A percentile compares a stretch with the other conserved stretches of the same genome.
Conservation (phyloP, 2,888 invertebrate species). For the Latrodectus elegans region DNA sequence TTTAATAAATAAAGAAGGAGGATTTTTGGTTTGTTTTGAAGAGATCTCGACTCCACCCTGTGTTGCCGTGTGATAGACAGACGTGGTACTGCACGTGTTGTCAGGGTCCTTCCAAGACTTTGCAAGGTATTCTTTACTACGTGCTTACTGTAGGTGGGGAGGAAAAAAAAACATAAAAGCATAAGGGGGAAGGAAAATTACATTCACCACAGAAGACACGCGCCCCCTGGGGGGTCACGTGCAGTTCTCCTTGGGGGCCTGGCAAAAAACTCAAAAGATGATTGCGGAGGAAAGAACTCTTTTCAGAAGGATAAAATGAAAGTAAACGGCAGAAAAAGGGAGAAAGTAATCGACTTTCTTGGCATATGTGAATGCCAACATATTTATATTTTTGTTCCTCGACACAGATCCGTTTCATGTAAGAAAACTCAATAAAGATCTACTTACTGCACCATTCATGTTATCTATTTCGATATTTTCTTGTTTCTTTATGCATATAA, state of each 20-base stretch:
- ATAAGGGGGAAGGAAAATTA: slow-evolving; percentile 24
- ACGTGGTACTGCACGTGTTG: slow-evolving; percentile 29
- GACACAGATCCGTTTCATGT: slow-evolving; percentile 7
- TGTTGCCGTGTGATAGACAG: slow-evolving; percentile 30
- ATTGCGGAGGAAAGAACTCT: slow-evolving; percentile 62
- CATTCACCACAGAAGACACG: slow-evolving; percentile 43
- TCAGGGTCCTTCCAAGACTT: slow-evolving; percentile 2
- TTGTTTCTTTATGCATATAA: no score
- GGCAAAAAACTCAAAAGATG: slow-evolving; percentile 53
- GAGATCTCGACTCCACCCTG: slow-evolving; percentile 32
- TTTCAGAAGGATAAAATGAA: slow-evolving; percentile 63
- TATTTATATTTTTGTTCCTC: slow-evolving; percentile 9
- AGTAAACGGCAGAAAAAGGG: slow-evolving; percentile 45
- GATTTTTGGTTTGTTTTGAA: slow-evolving; percentile 8
- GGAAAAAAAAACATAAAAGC: not conserved
- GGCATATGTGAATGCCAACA: slow-evolving; percentile 30
- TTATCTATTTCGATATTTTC: no score
- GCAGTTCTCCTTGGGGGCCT: slow-evolving; percentile 10
- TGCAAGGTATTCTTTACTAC: slow-evolving; percentile 10
- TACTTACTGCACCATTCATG: no score
- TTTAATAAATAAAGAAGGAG: slow-evolving; percentile 24
- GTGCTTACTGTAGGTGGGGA: slow-evolving; percentile 9
- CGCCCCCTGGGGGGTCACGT: slow-evolving; percentile 46
- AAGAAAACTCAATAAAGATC: slow-evolving; percentile 18
- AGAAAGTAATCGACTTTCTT: slow-evolving; percentile 58